Evolutionary conservation across 2,888 invertebrate genomes (phyloP), one percentile per base, ranked within the genome.

Genomic region (Perizoma affinitatum): DNA sequence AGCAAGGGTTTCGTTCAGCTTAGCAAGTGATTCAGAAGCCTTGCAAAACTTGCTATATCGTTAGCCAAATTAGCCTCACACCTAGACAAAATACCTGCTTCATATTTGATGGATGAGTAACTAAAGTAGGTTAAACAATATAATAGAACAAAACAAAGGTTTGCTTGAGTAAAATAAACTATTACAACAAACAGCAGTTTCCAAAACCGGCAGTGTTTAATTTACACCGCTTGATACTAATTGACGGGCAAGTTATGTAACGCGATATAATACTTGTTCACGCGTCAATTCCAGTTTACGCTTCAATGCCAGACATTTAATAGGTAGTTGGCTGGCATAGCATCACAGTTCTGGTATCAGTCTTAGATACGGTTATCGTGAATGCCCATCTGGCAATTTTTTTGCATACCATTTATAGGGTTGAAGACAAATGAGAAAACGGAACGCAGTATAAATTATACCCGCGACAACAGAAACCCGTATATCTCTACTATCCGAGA

Each of bases 231-330:
- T 38, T 41, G 61, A 58, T 53, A 66, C 41, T 42, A 54, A 47
- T 48, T 58, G 57, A 57, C 54, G 62, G 40, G 48, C 42, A 44
- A 50, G 60, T 61, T 53, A 53, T 52, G 58, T 49, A 55, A 66
- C 47, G 49, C 51, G 58, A 63, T 63, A 59, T 38, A 42, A n/a
- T 55, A 66, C 65, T 94, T 98, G 98, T 93, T 98, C 98, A 87
- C 98, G 98, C n/a, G 98, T 98, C 55, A 98, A 93, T 72, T 98
- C 93, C 80, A 97, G 95, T 82, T 97, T 97, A 72, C 97, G 96
- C 78, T 96, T 94, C 59, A 90, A 90, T 86, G 42, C 87, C 82
- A 47, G 52, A 38, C 7, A 38, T 5, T 22, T 38, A 10, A 8
- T 42, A 10, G 8, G 10, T 46, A 46, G 46, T 46, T 8, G 46